A percentile compares a stretch with the other conserved stretches of the same genome.
Conservation (phyloP, 2,113 vertebrate species). For the Numida meleagris region DNA sequence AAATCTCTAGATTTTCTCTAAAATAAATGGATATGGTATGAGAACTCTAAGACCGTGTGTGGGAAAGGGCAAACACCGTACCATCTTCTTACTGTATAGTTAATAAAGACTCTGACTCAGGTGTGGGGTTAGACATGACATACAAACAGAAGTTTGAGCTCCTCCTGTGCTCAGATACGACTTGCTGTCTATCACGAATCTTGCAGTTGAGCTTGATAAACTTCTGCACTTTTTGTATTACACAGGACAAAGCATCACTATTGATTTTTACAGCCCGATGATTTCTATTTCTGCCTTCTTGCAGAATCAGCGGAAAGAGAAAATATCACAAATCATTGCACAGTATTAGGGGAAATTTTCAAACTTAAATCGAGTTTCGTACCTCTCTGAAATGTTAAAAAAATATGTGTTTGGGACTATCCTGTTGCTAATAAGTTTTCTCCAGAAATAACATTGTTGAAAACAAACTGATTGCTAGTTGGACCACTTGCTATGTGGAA, state of each 20-base stretch:
- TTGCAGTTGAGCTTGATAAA: background rate
- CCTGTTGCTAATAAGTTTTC: background rate
- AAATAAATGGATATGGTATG: background rate
- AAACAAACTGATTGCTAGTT: background rate
- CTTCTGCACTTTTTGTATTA: conserved; percentile 1
- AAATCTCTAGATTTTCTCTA: background rate
- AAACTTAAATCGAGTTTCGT: background rate
- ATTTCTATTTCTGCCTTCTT: conserved; percentile 26
- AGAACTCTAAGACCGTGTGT: background rate
- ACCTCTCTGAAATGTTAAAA: background rate
- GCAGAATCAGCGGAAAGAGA: conserved; percentile 1
- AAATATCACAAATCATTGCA: background rate
- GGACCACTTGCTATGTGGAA: background rate
- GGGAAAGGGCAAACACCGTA: background rate
- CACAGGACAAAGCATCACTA: conserved; percentile 15
- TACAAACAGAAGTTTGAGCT: background rate
- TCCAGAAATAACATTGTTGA: background rate
- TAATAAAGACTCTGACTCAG: background rate
- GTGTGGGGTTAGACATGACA: background rate
- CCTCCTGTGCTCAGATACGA: background rate
- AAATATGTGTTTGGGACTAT: background rate
- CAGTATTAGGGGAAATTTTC: background rate
- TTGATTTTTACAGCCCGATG: conserved; percentile 45
- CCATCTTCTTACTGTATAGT: background rate
- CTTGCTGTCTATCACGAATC: background rate